Conservation (phyloP, 2,888 invertebrate genomes). For the Cosmia trapezina region DNA sequence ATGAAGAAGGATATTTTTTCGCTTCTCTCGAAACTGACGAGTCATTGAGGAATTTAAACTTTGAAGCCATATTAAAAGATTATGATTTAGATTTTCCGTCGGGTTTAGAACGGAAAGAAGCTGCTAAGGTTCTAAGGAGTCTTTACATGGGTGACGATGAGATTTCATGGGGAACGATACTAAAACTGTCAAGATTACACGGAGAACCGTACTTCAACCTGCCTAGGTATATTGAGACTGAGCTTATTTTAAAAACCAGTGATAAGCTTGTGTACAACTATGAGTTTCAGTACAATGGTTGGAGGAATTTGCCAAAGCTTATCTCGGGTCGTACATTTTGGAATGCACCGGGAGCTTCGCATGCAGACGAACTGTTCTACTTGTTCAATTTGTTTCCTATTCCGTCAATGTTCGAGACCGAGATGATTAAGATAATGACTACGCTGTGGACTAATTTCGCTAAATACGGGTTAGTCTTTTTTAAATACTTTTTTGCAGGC, state of each 20-base stretch:
- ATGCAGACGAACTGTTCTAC: slow-evolving; percentile 42
- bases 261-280: slow-evolving; percentile 56
- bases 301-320: slow-evolving; percentile 27
- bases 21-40: slow-evolving; percentile 18
- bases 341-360: slow-evolving; percentile 28
- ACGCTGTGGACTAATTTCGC: slow-evolving; percentile 65
- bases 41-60: slow-evolving; percentile 17
- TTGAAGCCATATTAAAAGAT: not conserved
- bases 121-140: slow-evolving; percentile 15
- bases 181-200: slow-evolving; percentile 41
- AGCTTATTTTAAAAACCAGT: slow-evolving; percentile 33
- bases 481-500: too few relatives aligned
- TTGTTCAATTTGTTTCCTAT: slow-evolving; percentile 26
- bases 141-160: slow-evolving; percentile 42
- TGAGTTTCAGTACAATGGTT: slow-evolving; percentile 48
- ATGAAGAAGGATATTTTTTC: slow-evolving; percentile 62
- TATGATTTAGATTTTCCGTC: slow-evolving; percentile 38
- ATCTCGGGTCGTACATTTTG: slow-evolving; percentile 21
- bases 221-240: slow-evolving; percentile 31
- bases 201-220: slow-evolving; percentile 41
- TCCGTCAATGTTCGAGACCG: slow-evolving; percentile 36
- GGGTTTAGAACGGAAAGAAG: not conserved
- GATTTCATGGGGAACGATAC: slow-evolving; percentile 28
- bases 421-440: slow-evolving; percentile 59
- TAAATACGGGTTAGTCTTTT: slow-evolving; percentile 52